Percentiles rank a stretch among this genome's conserved stretches.
Evolutionary conservation across 1,140 invertebrate species (phyloP).

Genomic region (Atta colombica): DNA sequence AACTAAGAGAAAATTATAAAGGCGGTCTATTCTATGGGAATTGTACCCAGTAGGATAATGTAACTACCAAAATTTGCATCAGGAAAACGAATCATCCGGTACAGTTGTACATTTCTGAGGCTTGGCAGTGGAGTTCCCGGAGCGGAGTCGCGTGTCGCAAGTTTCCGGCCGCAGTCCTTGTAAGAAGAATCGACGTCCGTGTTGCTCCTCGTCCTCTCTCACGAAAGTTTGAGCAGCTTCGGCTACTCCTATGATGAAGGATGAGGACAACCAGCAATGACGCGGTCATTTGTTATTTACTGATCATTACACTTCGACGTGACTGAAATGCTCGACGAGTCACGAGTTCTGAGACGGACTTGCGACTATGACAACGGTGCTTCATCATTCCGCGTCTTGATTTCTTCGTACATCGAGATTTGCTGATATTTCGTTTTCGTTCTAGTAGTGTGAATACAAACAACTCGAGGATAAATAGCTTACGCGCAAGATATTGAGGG

Average conservation of each 20-base stretch:
- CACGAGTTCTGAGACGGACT: constrained; percentile 15
- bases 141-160: constrained; percentile 39
- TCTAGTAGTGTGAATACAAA: not conserved
- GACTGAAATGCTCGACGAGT: constrained; percentile 72
- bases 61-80: constrained; percentile 19
- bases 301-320: constrained; percentile 78
- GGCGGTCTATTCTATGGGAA: not conserved
- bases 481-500: not conserved
- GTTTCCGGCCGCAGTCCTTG: constrained; percentile 46
- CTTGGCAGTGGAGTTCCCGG: constrained; percentile 38
- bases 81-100: constrained; percentile 19
- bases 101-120: constrained; percentile 9
- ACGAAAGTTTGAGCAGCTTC: constrained; percentile 66
- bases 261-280: constrained; percentile 64
- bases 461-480: not conserved
- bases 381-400: constrained; percentile 28
- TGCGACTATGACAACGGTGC: constrained; percentile 12
- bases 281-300: constrained; percentile 80
- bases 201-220: constrained; percentile 51
- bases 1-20: constrained; percentile 28
- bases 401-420: constrained; percentile 22
- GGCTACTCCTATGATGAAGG: constrained; percentile 73
- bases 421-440: not conserved
- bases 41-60: not conserved
- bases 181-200: constrained; percentile 49